Evolutionary conservation across 1,140 invertebrate genomes (phyloP).

Genomic region (Mizuhopecten yessoensis): DNA sequence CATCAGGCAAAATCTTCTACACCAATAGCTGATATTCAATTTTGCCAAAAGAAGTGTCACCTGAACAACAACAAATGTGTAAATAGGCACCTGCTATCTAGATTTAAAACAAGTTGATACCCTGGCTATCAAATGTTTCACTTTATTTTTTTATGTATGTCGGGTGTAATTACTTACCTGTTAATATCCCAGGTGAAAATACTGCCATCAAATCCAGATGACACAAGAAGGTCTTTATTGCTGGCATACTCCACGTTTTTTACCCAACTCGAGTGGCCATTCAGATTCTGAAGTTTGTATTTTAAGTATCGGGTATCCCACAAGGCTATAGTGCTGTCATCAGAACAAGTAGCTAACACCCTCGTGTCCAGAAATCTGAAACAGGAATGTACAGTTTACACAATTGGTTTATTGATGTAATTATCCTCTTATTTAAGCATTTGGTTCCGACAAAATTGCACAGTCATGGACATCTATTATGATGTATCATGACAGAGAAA

Average conservation of each 20-base stretch:
- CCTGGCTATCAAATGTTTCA: no score
- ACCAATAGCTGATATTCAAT: no score
- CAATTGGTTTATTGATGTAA: no score
- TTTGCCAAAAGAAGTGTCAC: no score
- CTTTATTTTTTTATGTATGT: neutral
- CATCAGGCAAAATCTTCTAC: no score
- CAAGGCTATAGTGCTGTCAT: constrained; percentile 95
- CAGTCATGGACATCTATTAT: no score
- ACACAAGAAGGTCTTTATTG: constrained; percentile 92
- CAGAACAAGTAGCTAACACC: constrained; percentile 96
- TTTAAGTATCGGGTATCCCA: constrained; percentile 96
- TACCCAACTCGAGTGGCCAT: constrained; percentile 97
- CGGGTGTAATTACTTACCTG: constrained; percentile 84
- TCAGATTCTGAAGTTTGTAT: constrained; percentile 87
- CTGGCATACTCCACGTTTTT: constrained; percentile 97
- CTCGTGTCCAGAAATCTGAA: constrained; percentile 93
- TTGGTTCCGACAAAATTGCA: no score
- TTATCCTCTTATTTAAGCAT: no score
- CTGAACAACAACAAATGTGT: no score
- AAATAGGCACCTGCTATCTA: no score
- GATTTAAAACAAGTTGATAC: no score
- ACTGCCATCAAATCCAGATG: constrained; percentile 95
- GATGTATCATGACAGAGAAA: no score
- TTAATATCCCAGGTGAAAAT: constrained; percentile 98
- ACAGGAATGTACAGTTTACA: constrained; percentile 61